phyloP scores from a whole-genome alignment of 2,888 invertebrate species.

The Brachyptera risi region DNA sequence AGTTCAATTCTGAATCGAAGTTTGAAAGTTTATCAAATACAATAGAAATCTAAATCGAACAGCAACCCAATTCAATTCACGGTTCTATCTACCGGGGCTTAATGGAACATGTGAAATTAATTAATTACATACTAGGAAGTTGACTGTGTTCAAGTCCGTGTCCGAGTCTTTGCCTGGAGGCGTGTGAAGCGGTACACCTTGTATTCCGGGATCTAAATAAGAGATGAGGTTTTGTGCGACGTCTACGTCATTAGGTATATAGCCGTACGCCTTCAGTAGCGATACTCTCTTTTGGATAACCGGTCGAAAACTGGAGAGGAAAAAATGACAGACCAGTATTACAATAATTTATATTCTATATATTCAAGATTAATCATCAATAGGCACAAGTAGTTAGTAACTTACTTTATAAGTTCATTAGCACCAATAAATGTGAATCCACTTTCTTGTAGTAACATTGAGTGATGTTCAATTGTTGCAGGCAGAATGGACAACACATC shows the following conservation, averaged over 20 bases:
- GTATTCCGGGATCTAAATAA: slow-evolving; percentile 33
- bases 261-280: slow-evolving; percentile 43
- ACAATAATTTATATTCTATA: background rate
- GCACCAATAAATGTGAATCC: slow-evolving; percentile 47
- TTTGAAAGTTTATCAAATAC: too few species aligned
- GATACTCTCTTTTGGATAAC: slow-evolving; percentile 42
- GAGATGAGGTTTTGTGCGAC: slow-evolving; percentile 43
- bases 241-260: slow-evolving; percentile 44
- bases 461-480: slow-evolving; percentile 57
- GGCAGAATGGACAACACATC: slow-evolving; percentile 55
- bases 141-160: background rate
- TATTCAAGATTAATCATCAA: too few species aligned
- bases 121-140: background rate
- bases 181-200: background rate
- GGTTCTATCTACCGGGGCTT: too few species aligned
- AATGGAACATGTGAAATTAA: too few species aligned
- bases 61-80: too few species aligned
- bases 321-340: background rate
- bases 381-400: too few species aligned
- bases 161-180: background rate
- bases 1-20: too few species aligned
- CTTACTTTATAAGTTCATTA: background rate
- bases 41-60: too few species aligned
- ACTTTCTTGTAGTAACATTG: slow-evolving; percentile 57
- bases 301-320: slow-evolving; percentile 40